Percentiles rank a stretch among this genome's conserved stretches.
Conservation (phyloP, 2,113 vertebrate genomes). For the Caretta caretta region DNA sequence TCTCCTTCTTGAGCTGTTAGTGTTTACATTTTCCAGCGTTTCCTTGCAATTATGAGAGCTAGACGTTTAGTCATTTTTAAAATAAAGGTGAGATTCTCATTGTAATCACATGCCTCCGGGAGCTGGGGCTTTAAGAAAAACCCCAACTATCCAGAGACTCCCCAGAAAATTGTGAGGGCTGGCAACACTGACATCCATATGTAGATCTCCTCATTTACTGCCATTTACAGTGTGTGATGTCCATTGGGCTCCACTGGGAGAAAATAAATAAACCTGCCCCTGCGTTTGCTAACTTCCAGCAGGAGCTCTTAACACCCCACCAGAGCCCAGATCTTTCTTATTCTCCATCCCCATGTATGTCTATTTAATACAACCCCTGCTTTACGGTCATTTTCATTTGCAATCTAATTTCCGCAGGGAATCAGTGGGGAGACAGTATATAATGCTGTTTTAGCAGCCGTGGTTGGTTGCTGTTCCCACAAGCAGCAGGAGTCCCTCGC, state of each 20-base stretch:
- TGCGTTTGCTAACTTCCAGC: neutral
- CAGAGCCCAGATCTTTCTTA: neutral
- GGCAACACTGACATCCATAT: neutral
- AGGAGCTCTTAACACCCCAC: neutral
- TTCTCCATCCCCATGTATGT: neutral
- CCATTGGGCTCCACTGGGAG: neutral
- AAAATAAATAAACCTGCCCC: neutral
- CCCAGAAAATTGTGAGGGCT: neutral
- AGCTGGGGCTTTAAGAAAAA: neutral
- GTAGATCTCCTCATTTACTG: neutral
- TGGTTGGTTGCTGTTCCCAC: neutral
- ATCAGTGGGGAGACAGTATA: neutral
- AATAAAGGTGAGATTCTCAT: neutral
- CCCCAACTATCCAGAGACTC: too few species aligned
- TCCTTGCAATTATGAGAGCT: neutral
- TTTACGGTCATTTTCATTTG: constrained; percentile 23
- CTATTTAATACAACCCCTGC: neutral
- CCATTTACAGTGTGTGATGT: neutral
- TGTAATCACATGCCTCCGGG: neutral
- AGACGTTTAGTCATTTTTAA: fast-evolving
- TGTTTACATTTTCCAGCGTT: neutral
- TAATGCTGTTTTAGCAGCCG: neutral
- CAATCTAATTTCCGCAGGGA: neutral
- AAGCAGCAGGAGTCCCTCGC: neutral
- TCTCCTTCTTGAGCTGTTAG: neutral